phyloP scores from a whole-genome alignment of 2,113 vertebrate species.

The Callipepla californica region DNA sequence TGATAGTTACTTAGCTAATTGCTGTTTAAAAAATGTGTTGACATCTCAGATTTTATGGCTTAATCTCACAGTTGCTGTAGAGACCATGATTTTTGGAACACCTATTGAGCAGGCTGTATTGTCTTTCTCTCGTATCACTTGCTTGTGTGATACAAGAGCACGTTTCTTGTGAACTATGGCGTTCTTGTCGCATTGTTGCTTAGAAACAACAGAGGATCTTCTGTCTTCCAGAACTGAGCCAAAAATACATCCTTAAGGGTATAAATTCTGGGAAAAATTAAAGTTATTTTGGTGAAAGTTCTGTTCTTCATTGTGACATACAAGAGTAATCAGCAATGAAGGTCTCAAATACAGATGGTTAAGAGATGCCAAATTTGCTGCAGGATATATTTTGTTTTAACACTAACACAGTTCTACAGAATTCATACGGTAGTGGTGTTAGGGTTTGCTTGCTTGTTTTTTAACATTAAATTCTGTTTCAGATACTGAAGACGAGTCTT shows the following conservation, averaged over 20 bases:
- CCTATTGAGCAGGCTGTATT: slow-evolving; percentile 55
- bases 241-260: slow-evolving; percentile 52
- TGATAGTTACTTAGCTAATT: slow-evolving; percentile 69
- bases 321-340: not conserved
- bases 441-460: not conserved
- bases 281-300: slow-evolving; percentile 42
- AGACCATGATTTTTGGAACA: slow-evolving; percentile 59
- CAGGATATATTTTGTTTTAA: not conserved
- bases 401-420: not conserved
- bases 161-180: slow-evolving; percentile 55
- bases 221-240: slow-evolving; percentile 36
- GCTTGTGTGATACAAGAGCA: slow-evolving; percentile 33
- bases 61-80: slow-evolving; percentile 68
- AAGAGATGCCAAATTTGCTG: not conserved
- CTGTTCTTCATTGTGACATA: not conserved
- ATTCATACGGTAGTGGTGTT: not conserved
- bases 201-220: slow-evolving; percentile 51
- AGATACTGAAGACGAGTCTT: not conserved
- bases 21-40: slow-evolving; percentile 74
- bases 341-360: not conserved
- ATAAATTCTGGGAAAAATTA: slow-evolving; percentile 18
- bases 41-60: slow-evolving; percentile 70
- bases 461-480: not conserved
- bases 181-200: slow-evolving; percentile 59
- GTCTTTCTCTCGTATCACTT: slow-evolving; percentile 23